Evolutionary conservation across 2,888 invertebrate genomes (phyloP), one percentile per base, ranked within the genome.

Genomic region (Leucophenga montana): DNA sequence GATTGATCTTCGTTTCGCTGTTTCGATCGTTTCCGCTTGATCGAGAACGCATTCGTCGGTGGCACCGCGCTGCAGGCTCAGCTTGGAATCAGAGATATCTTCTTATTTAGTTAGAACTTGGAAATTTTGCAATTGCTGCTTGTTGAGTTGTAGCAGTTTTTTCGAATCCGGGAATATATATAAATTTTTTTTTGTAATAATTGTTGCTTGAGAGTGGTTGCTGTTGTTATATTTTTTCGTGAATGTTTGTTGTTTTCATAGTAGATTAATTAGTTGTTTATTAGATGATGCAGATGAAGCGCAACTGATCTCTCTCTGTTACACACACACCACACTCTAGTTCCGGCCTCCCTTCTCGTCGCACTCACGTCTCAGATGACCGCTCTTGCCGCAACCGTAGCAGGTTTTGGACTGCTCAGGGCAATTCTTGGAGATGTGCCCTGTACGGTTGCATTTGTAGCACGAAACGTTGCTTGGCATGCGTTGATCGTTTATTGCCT

Each of bases 401-500:
- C 97, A 97, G 83, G 94, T 95, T 91, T 95, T 95, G 86, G 92
- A 92, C 82, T 92, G 92, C 89, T 95, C 95, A 70, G 95, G 95
- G 90, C 95, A 95, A 90, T 93, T 94, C 86, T 95, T 93, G 73
- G 95, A 96, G 88, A 97, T 95, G 91, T 97, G 97, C 82, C 97
- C 97, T 78, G 95, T 93, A 91, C 96, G 95, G 91, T 95, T 95
- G 92, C 97, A 97, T 90, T 95, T 97, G 92, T 97, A 97, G 92
- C 97, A 97, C 85, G 95, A 95, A 75, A 87, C 83, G 75, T 85
- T 87, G 64, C 82, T 82, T 91, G 85, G 83, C n/a, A 16, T n/a
- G 62, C 86, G 85, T 70, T 86, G 85, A 73, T 87, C 87, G 64
- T 85, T 87, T 27, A 85, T 80, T 39, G 86, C 92, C 90, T 95